These are phyloP conservation scores for Eleutherodactylus coqui DNA, from an alignment of 2,797 vertebrate species.

Conservation along the genomic window DNA sequence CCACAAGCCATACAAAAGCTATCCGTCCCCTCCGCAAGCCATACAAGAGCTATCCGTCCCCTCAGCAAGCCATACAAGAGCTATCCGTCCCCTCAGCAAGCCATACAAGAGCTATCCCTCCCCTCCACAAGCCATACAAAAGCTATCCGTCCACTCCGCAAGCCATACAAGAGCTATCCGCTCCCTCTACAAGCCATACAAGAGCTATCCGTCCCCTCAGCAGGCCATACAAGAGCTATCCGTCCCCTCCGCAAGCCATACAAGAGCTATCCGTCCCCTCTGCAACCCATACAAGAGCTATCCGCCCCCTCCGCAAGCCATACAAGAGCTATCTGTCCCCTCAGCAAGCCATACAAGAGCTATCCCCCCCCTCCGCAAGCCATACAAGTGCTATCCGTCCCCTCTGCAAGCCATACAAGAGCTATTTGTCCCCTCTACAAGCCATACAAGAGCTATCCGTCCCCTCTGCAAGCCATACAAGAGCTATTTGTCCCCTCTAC, in stretches of 20 bases:
- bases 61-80: neutral
- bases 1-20: neutral
- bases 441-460: slow-evolving; percentile 3
- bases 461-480: neutral
- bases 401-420: neutral
- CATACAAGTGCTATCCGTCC: slow-evolving; percentile 5
- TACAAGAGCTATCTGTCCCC: slow-evolving; percentile 5
- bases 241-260: neutral
- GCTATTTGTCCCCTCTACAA: slow-evolving; percentile 2
- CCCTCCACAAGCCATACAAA: neutral
- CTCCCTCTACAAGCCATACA: neutral
- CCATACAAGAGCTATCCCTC: slow-evolving; percentile 5
- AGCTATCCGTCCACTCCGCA: neutral
- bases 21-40: neutral
- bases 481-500: neutral
- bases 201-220: neutral
- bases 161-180: slow-evolving; percentile 12
- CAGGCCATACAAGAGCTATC: neutral
- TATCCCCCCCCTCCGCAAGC: neutral
- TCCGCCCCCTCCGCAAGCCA: neutral
- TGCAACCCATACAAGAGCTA: neutral
- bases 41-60: slow-evolving; percentile 8
- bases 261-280: slow-evolving; percentile 2
- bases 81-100: neutral
- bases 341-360: neutral